phyloP scores from a whole-genome alignment of 2,888 invertebrate species.

The Blastobasis lacticolella region DNA sequence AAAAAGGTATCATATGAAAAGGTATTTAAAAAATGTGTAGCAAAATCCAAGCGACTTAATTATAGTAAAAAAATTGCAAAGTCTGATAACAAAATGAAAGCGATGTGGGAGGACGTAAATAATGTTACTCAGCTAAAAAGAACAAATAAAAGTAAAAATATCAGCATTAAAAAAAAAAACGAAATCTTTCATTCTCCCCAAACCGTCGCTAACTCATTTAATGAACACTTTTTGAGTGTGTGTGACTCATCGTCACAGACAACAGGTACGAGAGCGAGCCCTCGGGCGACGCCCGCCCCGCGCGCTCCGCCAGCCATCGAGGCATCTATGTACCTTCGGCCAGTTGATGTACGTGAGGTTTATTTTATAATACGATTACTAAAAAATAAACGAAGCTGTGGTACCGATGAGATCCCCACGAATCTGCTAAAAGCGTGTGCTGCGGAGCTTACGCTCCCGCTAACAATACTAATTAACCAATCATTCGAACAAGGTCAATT shows the following conservation, averaged over 20 bases:
- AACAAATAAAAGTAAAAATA: slow-evolving; percentile 2
- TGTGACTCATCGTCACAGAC: neutral
- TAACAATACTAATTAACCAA: slow-evolving; percentile 8
- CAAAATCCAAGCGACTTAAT: slow-evolving; percentile 6
- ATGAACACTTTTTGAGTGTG: slow-evolving; percentile 7
- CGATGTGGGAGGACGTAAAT: slow-evolving; percentile 12
- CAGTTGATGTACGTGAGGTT: slow-evolving; percentile 3
- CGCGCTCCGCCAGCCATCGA: neutral
- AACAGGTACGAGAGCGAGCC: neutral
- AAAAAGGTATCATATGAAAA: slow-evolving; percentile 5
- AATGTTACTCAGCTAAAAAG: slow-evolving; percentile 6
- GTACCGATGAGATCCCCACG: slow-evolving; percentile 8
- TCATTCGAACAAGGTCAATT: slow-evolving; percentile 9
- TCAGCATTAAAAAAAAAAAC: slow-evolving; percentile 3
- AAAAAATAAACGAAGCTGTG: slow-evolving; percentile 10
- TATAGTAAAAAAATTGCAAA: slow-evolving; percentile 4
- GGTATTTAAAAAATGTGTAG: slow-evolving; percentile 6
- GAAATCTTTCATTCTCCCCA: slow-evolving; percentile 2
- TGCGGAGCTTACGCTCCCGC: slow-evolving; percentile 2
- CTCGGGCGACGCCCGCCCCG: too few species aligned
- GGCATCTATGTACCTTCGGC: neutral
- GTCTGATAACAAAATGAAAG: slow-evolving; percentile 6
- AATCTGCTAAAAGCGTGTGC: slow-evolving; percentile 8
- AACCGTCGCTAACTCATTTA: slow-evolving; percentile 7
- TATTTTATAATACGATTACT: slow-evolving; percentile 1